Conservation (phyloP, 1,140 invertebrate genomes). For the Euura lappo region DNA sequence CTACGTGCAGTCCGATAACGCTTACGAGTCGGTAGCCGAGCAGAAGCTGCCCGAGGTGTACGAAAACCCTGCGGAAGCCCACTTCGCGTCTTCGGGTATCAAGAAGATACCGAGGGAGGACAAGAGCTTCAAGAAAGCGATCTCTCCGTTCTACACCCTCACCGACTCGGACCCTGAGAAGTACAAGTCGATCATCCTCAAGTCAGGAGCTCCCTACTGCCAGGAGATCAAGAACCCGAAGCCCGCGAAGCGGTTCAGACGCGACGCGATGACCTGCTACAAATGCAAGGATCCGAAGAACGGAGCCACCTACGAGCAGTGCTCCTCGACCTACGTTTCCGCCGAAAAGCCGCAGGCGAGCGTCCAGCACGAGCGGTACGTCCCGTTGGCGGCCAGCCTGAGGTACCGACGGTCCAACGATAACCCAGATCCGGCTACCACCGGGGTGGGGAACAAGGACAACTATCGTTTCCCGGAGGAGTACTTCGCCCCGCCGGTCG, state of each 20-base stretch:
- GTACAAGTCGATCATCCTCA: constrained; percentile 30
- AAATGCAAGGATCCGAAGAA: constrained; percentile 59
- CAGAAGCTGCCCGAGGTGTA: background rate
- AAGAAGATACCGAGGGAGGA: constrained; percentile 41
- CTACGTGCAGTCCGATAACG: background rate
- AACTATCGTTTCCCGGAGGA: constrained; percentile 46
- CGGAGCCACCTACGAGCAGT: constrained; percentile 59
- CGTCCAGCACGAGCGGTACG: background rate
- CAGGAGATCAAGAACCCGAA: constrained; percentile 31
- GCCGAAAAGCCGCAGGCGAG: constrained; percentile 65
- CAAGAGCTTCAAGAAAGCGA: constrained; percentile 41
- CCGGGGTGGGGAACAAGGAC: background rate
- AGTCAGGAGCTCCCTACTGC: constrained; percentile 38
- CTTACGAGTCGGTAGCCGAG: background rate
- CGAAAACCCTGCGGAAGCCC: background rate
- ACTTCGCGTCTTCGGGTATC: background rate
- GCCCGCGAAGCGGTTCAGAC: background rate
- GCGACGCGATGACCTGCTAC: constrained; percentile 61
- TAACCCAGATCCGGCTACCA: background rate
- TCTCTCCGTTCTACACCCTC: constrained; percentile 27
- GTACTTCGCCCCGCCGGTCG: constrained; percentile 40
- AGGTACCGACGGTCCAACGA: constrained; percentile 1
- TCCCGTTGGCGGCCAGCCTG: background rate
- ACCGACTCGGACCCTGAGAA: constrained; percentile 26
- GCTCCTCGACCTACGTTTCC: constrained; percentile 51